These are phyloP conservation scores for Gymnothorax javanicus DNA, from an alignment of 2,797 vertebrate genomes.

Conservation along the genomic window DNA sequence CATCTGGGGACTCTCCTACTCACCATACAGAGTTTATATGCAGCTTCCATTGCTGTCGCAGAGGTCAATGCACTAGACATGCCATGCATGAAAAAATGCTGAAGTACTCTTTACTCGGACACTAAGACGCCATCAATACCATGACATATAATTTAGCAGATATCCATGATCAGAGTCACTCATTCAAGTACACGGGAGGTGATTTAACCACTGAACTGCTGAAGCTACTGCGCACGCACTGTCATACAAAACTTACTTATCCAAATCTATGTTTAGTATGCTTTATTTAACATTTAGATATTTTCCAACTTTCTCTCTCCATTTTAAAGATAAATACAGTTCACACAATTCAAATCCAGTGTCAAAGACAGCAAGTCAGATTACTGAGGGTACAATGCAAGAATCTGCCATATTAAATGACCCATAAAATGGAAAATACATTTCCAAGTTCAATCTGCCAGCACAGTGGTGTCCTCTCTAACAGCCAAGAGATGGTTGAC, in stretches of 20 bases:
- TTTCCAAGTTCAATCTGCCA: no score
- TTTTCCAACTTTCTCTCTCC: no score
- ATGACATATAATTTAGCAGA: neutral
- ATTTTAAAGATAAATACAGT: no score
- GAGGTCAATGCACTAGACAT: neutral
- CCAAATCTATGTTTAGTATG: neutral
- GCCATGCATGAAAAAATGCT: neutral
- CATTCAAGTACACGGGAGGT: neutral
- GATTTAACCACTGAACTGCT: neutral
- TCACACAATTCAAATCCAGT: no score
- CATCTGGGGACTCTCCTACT: constrained; percentile 26
- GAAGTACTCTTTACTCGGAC: neutral
- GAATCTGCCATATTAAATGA: no score
- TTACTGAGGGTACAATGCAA: no score
- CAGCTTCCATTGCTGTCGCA: neutral
- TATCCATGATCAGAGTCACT: neutral
- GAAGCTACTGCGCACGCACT: neutral
- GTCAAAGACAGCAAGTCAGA: no score
- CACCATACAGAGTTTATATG: constrained; percentile 19
- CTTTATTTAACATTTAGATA: neutral
- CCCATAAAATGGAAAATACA: no score
- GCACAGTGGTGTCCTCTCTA: no score
- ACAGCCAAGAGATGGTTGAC: no score
- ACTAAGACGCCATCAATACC: neutral
- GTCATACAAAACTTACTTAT: neutral